Evolutionary conservation across 1,140 invertebrate species (phyloP).

Genomic region (Lamellibrachia luymesi): DNA sequence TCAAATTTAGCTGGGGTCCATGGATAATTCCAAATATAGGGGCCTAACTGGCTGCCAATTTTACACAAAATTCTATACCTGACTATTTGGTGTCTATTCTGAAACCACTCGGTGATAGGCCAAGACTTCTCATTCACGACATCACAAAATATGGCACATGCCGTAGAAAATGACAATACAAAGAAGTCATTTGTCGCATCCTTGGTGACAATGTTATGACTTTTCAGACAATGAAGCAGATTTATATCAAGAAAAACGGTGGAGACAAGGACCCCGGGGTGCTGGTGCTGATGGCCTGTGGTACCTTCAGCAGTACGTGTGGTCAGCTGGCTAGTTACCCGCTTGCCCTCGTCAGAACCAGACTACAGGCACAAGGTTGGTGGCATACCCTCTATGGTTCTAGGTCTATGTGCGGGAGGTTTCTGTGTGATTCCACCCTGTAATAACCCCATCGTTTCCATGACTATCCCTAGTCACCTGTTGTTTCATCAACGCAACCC

Average conservation of each 20-base stretch:
- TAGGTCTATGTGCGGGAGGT: background rate
- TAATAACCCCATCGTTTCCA: background rate
- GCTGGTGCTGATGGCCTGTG: slow-evolving; percentile 79
- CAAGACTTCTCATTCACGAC: too few relatives aligned
- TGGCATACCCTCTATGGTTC: background rate
- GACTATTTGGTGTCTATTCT: too few relatives aligned
- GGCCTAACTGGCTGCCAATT: too few relatives aligned
- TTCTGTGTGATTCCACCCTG: background rate
- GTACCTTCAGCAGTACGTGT: slow-evolving; percentile 87
- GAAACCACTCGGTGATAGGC: too few relatives aligned
- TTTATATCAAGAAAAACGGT: slow-evolving; percentile 22
- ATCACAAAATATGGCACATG: too few relatives aligned
- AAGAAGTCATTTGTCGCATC: too few relatives aligned
- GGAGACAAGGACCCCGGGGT: slow-evolving; percentile 60
- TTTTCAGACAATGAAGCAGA: slow-evolving; percentile 26
- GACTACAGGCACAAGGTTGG: slow-evolving; percentile 75
- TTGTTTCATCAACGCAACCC: background rate
- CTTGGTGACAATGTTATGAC: background rate
- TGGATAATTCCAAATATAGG: too few relatives aligned
- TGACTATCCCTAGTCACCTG: background rate
- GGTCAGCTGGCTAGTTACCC: slow-evolving; percentile 98
- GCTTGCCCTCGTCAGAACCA: slow-evolving; percentile 89
- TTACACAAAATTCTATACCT: too few relatives aligned
- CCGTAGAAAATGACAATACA: too few relatives aligned
- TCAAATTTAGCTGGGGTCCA: too few relatives aligned